Evolutionary conservation across 2,113 vertebrate genomes (phyloP).

Genomic region (Sander lucioperca): DNA sequence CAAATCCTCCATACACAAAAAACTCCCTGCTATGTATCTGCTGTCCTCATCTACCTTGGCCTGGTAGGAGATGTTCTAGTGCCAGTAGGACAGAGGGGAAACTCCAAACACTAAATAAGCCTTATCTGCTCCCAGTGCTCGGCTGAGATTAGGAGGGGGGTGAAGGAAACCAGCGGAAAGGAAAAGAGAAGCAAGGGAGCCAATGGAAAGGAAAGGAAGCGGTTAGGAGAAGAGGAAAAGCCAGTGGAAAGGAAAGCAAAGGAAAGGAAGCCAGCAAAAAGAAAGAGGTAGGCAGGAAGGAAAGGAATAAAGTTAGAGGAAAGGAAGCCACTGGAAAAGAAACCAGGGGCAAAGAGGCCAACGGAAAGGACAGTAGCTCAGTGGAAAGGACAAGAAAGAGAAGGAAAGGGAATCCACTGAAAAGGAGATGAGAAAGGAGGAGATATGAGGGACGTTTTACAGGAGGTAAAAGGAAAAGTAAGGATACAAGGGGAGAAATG

Average conservation of each 20-base stretch:
- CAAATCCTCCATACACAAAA: slow-evolving; percentile 70
- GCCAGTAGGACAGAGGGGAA: slow-evolving; percentile 67
- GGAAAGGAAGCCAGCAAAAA: background rate
- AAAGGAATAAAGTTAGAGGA: background rate
- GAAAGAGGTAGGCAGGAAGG: background rate
- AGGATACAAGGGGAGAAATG: background rate
- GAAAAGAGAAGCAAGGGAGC: background rate
- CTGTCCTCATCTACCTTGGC: slow-evolving; percentile 78
- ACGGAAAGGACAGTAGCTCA: background rate
- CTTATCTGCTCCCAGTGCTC: slow-evolving; percentile 78
- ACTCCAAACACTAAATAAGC: slow-evolving; percentile 79
- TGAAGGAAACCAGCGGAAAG: slow-evolving; percentile 40
- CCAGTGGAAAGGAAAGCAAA: background rate
- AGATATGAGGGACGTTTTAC: background rate
- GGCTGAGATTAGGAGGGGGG: slow-evolving; percentile 75
- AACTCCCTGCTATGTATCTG: slow-evolving; percentile 73
- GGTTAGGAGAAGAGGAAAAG: background rate
- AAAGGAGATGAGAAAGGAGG: background rate
- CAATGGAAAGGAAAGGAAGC: background rate
- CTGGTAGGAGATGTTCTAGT: slow-evolving; percentile 75
- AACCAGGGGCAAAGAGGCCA: background rate
- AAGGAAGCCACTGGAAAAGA: background rate
- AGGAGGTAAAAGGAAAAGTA: slow-evolving; percentile 2
- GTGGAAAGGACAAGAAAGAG: background rate
- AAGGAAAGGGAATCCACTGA: background rate